Base-by-base conservation (phyloP, 1,140 invertebrate genomes). In the Leptonema lineaticorne region DNA sequence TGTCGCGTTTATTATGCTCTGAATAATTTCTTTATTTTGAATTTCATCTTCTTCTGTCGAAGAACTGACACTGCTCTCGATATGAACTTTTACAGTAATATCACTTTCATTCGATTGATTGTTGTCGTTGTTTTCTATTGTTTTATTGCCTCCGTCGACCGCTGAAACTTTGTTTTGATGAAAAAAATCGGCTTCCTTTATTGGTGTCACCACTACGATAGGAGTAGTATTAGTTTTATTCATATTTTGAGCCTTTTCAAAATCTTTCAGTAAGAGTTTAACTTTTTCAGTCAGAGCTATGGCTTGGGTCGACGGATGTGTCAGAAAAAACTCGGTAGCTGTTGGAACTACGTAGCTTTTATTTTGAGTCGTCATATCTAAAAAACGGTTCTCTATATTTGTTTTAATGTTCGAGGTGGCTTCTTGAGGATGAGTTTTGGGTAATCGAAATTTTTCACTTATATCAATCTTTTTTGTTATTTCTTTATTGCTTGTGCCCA, bases 361-460 rank as follows among this genome's bases (percentile, higher is more conserved):
- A 63, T 9, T 65, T 50, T 68, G 57, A 63, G 26, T 3, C 20
- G 27, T 63, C 60, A 58, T 8, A 11, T 68, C 66, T 58, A 30
- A 16, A 65, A 63, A 48, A 57, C 63, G 56, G 11, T 29, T 46
- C 14, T 74, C 59, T 22, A 50, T 50, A 48, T 29, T 41, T 3
- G 45, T 24, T 64, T 64, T 48, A 6, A 28, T 64, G 5, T 29
- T 24, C n/a, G n/a, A n/a, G 1, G 6, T 24, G 3, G 20, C 24
- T 53, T 72, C 72, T 4, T 65, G 67, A n/a, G 67, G 50, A 37
- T 72, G 69, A 14, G 69, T 70, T 67, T 70, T 74, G 11, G 68
- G 69, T 60, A 74, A 66, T 22, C 68, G 53, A 71, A 74, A 71
- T 63, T 74, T 71, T 68, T 73, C 73, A 62, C 58, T 72, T 20